phyloP scores from a whole-genome alignment of 1,140 invertebrate genomes.

The Dendroctonus valens region DNA sequence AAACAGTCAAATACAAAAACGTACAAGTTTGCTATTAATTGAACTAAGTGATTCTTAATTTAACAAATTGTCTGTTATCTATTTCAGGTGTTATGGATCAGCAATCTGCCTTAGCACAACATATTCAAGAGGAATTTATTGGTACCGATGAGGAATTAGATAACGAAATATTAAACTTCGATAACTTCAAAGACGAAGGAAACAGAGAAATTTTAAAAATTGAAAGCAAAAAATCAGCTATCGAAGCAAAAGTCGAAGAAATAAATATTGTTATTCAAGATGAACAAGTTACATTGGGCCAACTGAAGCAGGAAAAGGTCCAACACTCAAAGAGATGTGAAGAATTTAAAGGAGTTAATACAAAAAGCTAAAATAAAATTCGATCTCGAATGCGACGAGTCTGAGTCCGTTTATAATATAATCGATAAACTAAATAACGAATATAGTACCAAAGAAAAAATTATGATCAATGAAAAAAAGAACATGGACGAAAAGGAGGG shows the following conservation, averaged over 20 bases:
- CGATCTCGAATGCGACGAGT: slow-evolving; percentile 13
- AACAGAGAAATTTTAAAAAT: slow-evolving; percentile 34
- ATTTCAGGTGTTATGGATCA: slow-evolving; percentile 32
- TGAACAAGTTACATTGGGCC: slow-evolving; percentile 45
- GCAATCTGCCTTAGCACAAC: slow-evolving; percentile 33
- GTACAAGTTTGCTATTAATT: too few species aligned
- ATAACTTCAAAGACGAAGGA: slow-evolving; percentile 37
- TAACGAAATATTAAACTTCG: slow-evolving; percentile 44
- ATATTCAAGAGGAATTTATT: slow-evolving; percentile 52
- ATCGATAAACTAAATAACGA: slow-evolving; percentile 21
- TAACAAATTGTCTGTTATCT: too few species aligned
- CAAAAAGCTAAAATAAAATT: slow-evolving; percentile 40
- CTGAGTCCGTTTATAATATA: neutral
- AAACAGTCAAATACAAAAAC: too few species aligned
- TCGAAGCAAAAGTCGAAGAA: slow-evolving; percentile 33
- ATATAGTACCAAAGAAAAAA: too few species aligned
- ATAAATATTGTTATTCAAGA: slow-evolving; percentile 39
- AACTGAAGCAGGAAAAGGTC: slow-evolving; percentile 48
- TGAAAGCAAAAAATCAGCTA: slow-evolving; percentile 34
- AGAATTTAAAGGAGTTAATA: slow-evolving; percentile 42
- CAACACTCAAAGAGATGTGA: slow-evolving; percentile 43
- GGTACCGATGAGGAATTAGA: slow-evolving; percentile 61
- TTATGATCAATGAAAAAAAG: slow-evolving; percentile 24
- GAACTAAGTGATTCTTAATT: too few species aligned
- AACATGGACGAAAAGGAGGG: slow-evolving; percentile 49